Conservation (phyloP, 2,797 vertebrate species). For the Percopsis omiscomaycus region DNA sequence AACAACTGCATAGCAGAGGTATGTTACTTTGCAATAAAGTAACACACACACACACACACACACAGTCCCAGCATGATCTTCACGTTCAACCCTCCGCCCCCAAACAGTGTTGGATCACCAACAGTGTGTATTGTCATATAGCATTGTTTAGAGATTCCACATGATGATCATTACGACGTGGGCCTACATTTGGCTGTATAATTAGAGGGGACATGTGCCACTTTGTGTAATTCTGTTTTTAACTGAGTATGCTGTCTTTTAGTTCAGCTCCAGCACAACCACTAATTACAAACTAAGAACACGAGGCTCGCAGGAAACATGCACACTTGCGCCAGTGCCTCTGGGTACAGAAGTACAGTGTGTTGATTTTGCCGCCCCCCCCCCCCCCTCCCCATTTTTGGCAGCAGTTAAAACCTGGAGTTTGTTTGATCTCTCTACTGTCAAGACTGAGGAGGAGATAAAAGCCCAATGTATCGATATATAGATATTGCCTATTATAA, state of each 20-base stretch:
- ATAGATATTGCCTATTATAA: too few species aligned
- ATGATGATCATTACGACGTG: slow-evolving; percentile 3
- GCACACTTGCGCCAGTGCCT: slow-evolving; percentile 26
- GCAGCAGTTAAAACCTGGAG: not conserved
- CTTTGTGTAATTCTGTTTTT: slow-evolving; percentile 34
- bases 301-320: slow-evolving; percentile 33
- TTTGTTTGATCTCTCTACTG: not conserved
- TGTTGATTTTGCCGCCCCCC: not conserved
- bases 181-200: slow-evolving; percentile 23
- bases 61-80: not conserved
- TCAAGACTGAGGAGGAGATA: too few species aligned
- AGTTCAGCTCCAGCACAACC: slow-evolving; percentile 55
- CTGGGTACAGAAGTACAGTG: not conserved
- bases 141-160: not conserved
- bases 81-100: not conserved
- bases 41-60: not conserved
- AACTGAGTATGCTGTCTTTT: slow-evolving; percentile 38
- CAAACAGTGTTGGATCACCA: too few species aligned
- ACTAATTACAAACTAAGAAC: slow-evolving; percentile 57
- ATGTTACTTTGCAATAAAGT: not conserved
- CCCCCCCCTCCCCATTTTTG: not conserved
- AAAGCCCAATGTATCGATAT: too few species aligned
- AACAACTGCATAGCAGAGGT: not conserved
- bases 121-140: not conserved
- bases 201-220: slow-evolving; percentile 22